A percentile compares a stretch with the other conserved stretches of the same genome.
phyloP scores from a whole-genome alignment of 2,113 vertebrate genomes.

The Nannobrachium achirus region DNA sequence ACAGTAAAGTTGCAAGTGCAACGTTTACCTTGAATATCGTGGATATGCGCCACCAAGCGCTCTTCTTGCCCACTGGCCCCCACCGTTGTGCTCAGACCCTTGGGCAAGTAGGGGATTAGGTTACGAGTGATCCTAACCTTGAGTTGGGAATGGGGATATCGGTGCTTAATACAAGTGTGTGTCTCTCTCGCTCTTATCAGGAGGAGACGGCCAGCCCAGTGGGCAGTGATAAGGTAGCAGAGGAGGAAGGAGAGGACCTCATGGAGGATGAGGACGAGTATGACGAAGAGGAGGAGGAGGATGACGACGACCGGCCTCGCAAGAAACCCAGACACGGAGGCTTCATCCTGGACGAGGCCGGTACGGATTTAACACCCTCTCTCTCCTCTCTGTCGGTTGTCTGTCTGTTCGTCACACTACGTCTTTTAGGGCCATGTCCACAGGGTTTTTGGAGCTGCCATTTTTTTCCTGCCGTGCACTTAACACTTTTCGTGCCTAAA shows the following conservation, averaged over 20 bases:
- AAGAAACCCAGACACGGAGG: slow-evolving; percentile 90
- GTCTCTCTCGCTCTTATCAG: slow-evolving; percentile 46
- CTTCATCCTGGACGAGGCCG: slow-evolving; percentile 93
- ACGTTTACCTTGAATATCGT: not conserved
- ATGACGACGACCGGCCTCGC: slow-evolving; percentile 89
- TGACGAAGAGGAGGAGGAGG: slow-evolving; percentile 91
- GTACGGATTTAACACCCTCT: slow-evolving; percentile 60
- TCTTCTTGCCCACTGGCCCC: not conserved
- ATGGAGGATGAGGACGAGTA: slow-evolving; percentile 85
- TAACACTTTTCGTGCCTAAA: too few species aligned
- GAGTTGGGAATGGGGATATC: too few species aligned
- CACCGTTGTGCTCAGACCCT: not conserved
- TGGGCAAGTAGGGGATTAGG: too few species aligned
- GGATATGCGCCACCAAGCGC: not conserved
- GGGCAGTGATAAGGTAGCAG: slow-evolving; percentile 89
- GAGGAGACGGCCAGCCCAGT: slow-evolving; percentile 83
- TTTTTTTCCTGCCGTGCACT: too few species aligned
- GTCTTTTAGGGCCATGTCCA: too few species aligned
- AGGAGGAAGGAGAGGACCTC: slow-evolving; percentile 88
- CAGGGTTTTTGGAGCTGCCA: too few species aligned
- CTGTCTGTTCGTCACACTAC: too few species aligned
- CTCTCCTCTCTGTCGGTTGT: not conserved
- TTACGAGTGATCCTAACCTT: too few species aligned
- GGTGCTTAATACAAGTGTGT: not conserved
- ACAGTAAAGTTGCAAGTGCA: too few species aligned